phyloP scores from a whole-genome alignment of 1,140 invertebrate genomes.

The Brachionus angularis region DNA sequence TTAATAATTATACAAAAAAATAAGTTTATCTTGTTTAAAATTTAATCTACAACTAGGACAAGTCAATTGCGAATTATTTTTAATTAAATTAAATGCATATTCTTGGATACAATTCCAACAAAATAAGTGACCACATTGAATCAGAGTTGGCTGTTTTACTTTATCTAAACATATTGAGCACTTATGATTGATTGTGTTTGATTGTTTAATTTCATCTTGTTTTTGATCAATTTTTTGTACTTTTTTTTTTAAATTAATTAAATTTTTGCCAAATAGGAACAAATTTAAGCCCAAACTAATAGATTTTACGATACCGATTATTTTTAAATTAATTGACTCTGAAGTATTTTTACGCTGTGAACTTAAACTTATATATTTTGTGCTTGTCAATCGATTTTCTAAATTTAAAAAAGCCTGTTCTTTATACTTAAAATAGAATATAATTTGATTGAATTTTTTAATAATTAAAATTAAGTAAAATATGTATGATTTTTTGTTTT shows the following conservation, averaged over 20 bases:
- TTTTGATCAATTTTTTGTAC: neutral
- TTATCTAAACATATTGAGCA: slow-evolving; percentile 28
- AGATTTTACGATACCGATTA: slow-evolving; percentile 17
- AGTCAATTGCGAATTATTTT: neutral
- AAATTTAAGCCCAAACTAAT: slow-evolving; percentile 7
- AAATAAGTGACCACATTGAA: slow-evolving; percentile 33
- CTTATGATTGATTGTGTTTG: neutral
- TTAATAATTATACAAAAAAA: slow-evolving; percentile 36
- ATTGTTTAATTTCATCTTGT: neutral
- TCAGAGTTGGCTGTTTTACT: slow-evolving; percentile 3
- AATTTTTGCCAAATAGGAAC: neutral
- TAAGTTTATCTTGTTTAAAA: slow-evolving; percentile 17
- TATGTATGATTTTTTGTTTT: neutral
- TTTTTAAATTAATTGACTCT: neutral
- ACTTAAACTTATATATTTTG: slow-evolving; percentile 2
- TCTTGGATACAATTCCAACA: slow-evolving; percentile 40
- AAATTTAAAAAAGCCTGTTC: neutral
- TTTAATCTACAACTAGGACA: slow-evolving; percentile 40
- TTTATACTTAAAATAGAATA: slow-evolving; percentile 1
- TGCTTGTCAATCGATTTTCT: slow-evolving; percentile 4
- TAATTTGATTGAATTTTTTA: slow-evolving; percentile 8
- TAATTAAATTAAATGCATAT: neutral
- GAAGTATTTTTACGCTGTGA: neutral
- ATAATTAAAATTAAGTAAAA: neutral
- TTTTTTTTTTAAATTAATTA: neutral